Evolutionary conservation across 2,888 invertebrate genomes (phyloP).

Genomic region (Dusona sp.): DNA sequence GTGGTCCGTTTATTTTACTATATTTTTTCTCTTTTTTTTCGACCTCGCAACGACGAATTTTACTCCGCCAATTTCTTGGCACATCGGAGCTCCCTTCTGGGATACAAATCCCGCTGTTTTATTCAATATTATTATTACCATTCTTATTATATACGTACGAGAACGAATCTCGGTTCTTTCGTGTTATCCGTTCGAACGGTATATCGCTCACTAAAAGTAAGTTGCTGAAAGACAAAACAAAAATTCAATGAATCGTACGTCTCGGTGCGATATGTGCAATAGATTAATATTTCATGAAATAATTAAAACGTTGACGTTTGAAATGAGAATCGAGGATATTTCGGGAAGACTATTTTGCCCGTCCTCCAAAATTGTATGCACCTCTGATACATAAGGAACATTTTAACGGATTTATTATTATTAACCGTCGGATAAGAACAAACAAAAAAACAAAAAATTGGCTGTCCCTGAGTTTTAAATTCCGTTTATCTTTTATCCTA

Average conservation of each 20-base stretch:
- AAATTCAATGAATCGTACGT: constrained; percentile 17
- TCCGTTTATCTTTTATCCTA: constrained; percentile 63
- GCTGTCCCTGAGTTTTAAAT: constrained; percentile 43
- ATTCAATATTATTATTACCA: constrained; percentile 52
- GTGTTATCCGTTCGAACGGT: constrained; percentile 33
- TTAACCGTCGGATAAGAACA: constrained; percentile 16
- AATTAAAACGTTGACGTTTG: neutral
- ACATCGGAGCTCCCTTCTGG: constrained; percentile 36
- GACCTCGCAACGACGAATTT: constrained; percentile 69
- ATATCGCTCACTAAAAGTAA: constrained; percentile 16
- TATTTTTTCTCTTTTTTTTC: constrained; percentile 71
- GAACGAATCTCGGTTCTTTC: constrained; percentile 36
- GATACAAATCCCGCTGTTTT: constrained; percentile 54
- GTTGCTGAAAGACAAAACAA: constrained; percentile 5
- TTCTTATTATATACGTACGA: constrained; percentile 38
- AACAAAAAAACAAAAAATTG: no score
- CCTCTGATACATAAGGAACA: neutral
- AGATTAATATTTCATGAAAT: constrained; percentile 41
- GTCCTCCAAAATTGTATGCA: constrained; percentile 47
- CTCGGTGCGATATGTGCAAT: constrained; percentile 60
- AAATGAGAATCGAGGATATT: constrained; percentile 31
- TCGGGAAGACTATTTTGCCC: constrained; percentile 33
- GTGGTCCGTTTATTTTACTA: constrained; percentile 64
- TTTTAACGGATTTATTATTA: constrained; percentile 56
- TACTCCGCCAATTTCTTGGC: constrained; percentile 59